These are phyloP conservation scores for Leptura quadrifasciata DNA, from an alignment of 2,888 invertebrate species.

Conservation along the genomic window DNA sequence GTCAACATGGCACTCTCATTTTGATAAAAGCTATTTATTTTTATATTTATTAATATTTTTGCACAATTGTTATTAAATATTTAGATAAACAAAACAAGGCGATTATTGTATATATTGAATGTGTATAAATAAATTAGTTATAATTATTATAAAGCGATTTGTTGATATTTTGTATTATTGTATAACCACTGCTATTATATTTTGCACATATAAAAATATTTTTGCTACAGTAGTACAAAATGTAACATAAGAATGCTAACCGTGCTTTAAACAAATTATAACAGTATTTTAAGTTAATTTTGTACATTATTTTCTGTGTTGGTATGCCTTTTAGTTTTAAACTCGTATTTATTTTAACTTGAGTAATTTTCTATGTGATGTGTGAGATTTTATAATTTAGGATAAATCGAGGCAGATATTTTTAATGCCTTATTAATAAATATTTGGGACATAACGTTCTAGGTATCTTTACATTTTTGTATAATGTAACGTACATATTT, in stretches of 20 bases:
- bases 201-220: constrained; percentile 59
- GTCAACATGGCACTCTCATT: constrained; percentile 13
- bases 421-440: constrained; percentile 48
- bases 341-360: constrained; percentile 52
- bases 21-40: constrained; percentile 45
- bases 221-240: constrained; percentile 65
- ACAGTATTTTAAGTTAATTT: constrained; percentile 54
- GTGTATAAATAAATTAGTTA: constrained; percentile 50
- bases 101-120: constrained; percentile 52
- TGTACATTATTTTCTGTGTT: constrained; percentile 49
- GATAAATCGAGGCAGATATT: constrained; percentile 40
- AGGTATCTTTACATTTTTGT: constrained; percentile 39
- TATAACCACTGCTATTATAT: constrained; percentile 58
- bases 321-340: constrained; percentile 49
- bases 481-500: constrained; percentile 60
- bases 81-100: constrained; percentile 43
- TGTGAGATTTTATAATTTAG: constrained; percentile 56
- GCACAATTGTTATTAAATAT: constrained; percentile 53
- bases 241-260: constrained; percentile 52
- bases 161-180: constrained; percentile 62
- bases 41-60: constrained; percentile 51
- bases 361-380: constrained; percentile 58
- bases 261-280: constrained; percentile 43
- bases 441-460: constrained; percentile 33
- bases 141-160: constrained; percentile 45